Conservation (phyloP, 2,797 vertebrate genomes). For the Arctocebus calabarensis region DNA sequence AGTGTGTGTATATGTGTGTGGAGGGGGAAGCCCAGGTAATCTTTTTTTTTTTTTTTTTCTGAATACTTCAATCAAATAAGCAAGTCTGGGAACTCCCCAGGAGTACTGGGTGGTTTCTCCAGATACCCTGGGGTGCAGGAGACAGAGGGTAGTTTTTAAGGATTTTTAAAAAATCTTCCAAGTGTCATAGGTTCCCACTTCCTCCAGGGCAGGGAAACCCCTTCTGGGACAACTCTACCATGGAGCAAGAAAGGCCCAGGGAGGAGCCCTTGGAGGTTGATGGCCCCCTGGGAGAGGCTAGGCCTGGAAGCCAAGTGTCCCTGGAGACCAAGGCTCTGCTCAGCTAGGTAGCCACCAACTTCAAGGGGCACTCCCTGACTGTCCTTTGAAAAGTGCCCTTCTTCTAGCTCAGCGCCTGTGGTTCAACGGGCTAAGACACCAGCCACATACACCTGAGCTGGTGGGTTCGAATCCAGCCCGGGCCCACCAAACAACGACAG, state of each 20-base stretch:
- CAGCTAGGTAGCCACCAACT: no score
- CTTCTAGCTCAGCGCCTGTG: neutral
- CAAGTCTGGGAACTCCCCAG: constrained; percentile 62
- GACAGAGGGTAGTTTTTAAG: constrained; percentile 62
- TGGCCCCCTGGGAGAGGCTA: neutral
- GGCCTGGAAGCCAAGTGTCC: neutral
- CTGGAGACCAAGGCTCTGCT: neutral
- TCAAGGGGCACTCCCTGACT: neutral
- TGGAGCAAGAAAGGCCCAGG: neutral
- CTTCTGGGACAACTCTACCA: neutral
- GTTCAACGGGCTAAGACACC: no score
- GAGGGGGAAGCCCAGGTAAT: neutral
- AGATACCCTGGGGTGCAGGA: neutral
- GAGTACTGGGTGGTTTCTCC: neutral
- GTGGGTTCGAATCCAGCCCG: no score
- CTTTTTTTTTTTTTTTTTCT: constrained; percentile 35
- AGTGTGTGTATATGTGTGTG: neutral
- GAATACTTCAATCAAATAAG: constrained; percentile 38
- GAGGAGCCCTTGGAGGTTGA: neutral
- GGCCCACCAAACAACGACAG: no score
- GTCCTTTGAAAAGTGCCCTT: neutral
- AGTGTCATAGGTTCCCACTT: neutral
- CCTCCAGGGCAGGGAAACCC: constrained; percentile 3
- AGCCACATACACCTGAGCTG: no score
- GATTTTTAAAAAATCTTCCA: constrained; percentile 76